A percentile compares a stretch with the other conserved stretches of the same genome.
Evolutionary conservation across 37 sponge, comb jelly and placozoan genomes (phyloP).

Genomic region (Amphimedon queenslandica): DNA sequence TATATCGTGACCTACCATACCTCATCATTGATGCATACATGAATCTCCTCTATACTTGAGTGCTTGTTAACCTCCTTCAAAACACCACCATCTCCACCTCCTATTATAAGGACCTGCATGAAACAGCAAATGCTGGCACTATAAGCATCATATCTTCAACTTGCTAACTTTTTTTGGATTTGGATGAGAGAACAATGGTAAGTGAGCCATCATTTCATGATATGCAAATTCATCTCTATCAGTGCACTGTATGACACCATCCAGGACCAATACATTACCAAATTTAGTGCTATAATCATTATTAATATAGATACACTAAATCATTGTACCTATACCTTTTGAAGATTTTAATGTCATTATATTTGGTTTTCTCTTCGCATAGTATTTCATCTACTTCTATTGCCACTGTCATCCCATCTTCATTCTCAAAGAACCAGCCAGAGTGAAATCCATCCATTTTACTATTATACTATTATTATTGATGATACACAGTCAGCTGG

Average conservation of each 20-base stretch:
- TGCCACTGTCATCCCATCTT: too few relatives aligned
- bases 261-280: conserved; percentile 80
- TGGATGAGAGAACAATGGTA: conserved; percentile 82
- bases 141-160: not conserved
- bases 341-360: conserved; percentile 32
- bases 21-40: conserved; percentile 39
- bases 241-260: conserved; percentile 85
- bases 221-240: conserved; percentile 82
- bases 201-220: conserved; percentile 81
- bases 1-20: too few relatives aligned
- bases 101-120: conserved; percentile 48
- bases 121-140: not conserved
- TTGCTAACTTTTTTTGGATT: conserved; percentile 69
- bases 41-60: conserved; percentile 34
- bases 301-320: conserved; percentile 4
- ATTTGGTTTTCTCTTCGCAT: conserved; percentile 21
- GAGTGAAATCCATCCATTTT: not conserved
- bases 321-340: conserved; percentile 30
- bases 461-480: too few relatives aligned
- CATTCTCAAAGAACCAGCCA: too few relatives aligned
- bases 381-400: too few relatives aligned
- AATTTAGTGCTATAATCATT: conserved; percentile 50
- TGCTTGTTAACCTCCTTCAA: conserved; percentile 60
- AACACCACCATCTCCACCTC: conserved; percentile 74
- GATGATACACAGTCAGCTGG: too few relatives aligned